Evolutionary conservation across 2,888 invertebrate genomes (phyloP), one percentile per base, ranked within the genome.

Genomic region (Drosophila rellima): DNA sequence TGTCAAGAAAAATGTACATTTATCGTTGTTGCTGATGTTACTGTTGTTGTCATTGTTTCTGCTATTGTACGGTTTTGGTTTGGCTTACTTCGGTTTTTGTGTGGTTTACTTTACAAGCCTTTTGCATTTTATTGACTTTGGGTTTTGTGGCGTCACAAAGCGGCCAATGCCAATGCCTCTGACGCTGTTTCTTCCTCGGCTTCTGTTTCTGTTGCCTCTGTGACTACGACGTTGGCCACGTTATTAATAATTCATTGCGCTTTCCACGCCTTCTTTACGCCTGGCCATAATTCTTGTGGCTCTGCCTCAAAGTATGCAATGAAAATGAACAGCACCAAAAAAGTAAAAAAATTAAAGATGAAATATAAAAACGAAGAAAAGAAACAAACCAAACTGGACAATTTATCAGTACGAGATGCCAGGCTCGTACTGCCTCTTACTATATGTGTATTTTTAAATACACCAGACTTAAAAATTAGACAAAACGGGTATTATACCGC

Each of bases 201-300:
- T 39, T 39, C 10, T 45, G 17, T 10, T 11, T 29, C 20, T 37
- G 10, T 3, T 17, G 31, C 44, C 37, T 45, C n/a, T 54, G 70
- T n/a, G 45, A 50, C 52, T 37, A 56, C 31, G 45, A 44, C 48
- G 64, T 51, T 40, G 77, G 47, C 15, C 59, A 56, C 55, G 52
- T 76, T 77, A 78, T 89, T 81, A 89, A 85, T 88, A 88, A 89
- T 89, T 88, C 87, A 89, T 84, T 69, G 82, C 72, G 70, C 74
- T 72, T 84, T 84, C 85, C 68, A 74, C 77, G 83, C 82, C 75
- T 73, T 77, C 76, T 80, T 68, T 54, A 70, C 67, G 79, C 69
- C 75, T 64, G 59, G 42, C 72, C 84, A 82, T 83, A 78, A 86
- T 86, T 80, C 75, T 71, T 87, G 67, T 51, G 66, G 84, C 71